phyloP scores from a whole-genome alignment of 2,113 vertebrate species.

The Sciurus niger region DNA sequence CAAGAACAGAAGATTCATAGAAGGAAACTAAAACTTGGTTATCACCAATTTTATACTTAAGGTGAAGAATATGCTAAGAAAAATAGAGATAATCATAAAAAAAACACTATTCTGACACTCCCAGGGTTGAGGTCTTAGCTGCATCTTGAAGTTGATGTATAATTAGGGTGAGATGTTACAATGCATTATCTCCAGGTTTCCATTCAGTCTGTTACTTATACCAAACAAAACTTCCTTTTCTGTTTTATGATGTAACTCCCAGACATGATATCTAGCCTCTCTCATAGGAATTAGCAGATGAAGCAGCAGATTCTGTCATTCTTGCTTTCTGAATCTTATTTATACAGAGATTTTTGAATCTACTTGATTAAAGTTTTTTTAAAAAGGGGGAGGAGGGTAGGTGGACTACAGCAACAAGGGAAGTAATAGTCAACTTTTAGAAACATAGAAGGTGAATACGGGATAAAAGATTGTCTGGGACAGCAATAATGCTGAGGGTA shows the following conservation, averaged over 20 bases:
- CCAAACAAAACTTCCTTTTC: not conserved
- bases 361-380: not conserved
- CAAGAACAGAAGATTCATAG: not conserved
- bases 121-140: not conserved
- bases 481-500: not conserved
- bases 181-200: not conserved
- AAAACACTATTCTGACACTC: not conserved
- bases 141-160: not conserved
- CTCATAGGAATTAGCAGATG: constrained; percentile 15
- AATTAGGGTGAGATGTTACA: not conserved
- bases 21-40: constrained; percentile 13
- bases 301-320: constrained; percentile 15
- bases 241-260: not conserved
- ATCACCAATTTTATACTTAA: constrained; percentile 5
- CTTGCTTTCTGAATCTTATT: constrained; percentile 8
- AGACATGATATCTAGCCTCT: not conserved
- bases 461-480: not conserved
- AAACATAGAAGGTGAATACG: not conserved
- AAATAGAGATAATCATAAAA: constrained; percentile 8
- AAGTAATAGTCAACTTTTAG: not conserved
- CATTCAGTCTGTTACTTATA: not conserved
- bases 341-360: not conserved
- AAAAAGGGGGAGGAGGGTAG: not conserved
- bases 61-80: not conserved
- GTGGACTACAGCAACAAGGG: not conserved